Evolutionary conservation across 2,888 invertebrate genomes (phyloP), one percentile per base, ranked within the genome.

Genomic region (Portevinia maculata): DNA sequence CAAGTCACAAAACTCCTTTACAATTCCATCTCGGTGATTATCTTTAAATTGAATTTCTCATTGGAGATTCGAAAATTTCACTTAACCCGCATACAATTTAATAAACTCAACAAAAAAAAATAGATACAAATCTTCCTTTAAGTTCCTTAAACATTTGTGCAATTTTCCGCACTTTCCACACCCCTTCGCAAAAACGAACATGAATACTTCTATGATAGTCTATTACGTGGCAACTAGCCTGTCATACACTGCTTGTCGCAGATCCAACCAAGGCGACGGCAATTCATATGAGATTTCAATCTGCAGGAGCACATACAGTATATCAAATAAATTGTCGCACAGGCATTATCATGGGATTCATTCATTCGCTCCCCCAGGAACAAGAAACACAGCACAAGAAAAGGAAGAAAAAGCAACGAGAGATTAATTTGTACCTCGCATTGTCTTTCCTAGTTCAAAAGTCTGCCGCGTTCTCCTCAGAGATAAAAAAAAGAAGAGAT

Each of bases 401-500:
- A 13, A 24, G 11, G 62, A 53, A 53, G 30, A 59, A 46, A 44
- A 65, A 65, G 48, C n/a, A 41, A 30, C 44, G 62, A 65, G 60
- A 76, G 83, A 83, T 83, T 83, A 83, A 83, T 83, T 83, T 78
- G 78, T 67, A 67, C 71, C 28, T 78, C 48, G 53, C 78, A 78
- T 83, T 83, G 83, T 83, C 71, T 83, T 71, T 24, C 37, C 50
- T 44, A 44, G 37, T 76, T 76, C 44, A 76, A 69, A 76, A 69
- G 69, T 30, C 64, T 60, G 39, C 13, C 32, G 52, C 17, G 9
- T 15, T 17, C n/a, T 17, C 11, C 21, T 11, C 39, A 1, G 52
- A 17, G 50, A 24, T 50, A 24, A 2, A 13, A 9, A 37, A 8
- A 37, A 37, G 13, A 50, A 46, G 32, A 44, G 44, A n/a, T 17